These are phyloP conservation scores for Lutjanus argentimaculatus DNA, from an alignment of 2,797 vertebrate species.

Conservation along the genomic window DNA sequence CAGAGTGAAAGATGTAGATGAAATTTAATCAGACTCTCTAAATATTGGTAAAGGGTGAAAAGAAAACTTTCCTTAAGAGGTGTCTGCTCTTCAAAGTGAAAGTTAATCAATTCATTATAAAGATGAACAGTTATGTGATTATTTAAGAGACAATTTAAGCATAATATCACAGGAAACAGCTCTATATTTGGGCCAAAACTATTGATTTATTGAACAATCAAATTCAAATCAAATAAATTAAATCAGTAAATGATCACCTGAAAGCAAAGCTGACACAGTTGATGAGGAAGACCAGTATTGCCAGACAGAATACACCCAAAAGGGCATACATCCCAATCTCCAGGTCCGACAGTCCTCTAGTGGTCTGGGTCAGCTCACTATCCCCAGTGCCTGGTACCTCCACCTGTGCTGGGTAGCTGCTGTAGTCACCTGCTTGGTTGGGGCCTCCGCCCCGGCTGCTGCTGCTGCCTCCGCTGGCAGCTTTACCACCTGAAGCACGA, in stretches of 20 bases:
- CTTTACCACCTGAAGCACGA: conserved; percentile 80
- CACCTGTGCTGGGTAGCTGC: conserved; percentile 89
- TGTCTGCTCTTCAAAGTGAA: background rate
- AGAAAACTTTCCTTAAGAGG: background rate
- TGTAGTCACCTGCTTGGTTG: conserved; percentile 85
- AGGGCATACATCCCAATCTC: conserved; percentile 99
- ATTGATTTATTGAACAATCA: background rate
- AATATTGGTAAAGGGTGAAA: background rate
- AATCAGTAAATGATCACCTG: conserved; percentile 78
- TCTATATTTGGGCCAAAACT: background rate
- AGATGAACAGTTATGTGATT: background rate
- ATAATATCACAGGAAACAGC: no score
- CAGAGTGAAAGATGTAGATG: background rate
- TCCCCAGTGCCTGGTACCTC: conserved; percentile 86
- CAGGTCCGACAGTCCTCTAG: conserved; percentile 92
- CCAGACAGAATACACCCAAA: conserved; percentile 96
- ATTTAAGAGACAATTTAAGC: background rate
- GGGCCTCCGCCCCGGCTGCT: conserved; percentile 81
- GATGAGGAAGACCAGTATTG: conserved; percentile 96
- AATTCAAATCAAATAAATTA: background rate
- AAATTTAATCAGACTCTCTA: background rate
- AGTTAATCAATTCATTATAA: background rate
- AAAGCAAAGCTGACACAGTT: conserved; percentile 98
- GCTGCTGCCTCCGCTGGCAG: conserved; percentile 75
- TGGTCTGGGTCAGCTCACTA: conserved; percentile 89